A percentile compares a stretch with the other conserved stretches of the same genome.
Conservation (phyloP, 2,888 invertebrate genomes). For the Pasiphila rectangulata region DNA sequence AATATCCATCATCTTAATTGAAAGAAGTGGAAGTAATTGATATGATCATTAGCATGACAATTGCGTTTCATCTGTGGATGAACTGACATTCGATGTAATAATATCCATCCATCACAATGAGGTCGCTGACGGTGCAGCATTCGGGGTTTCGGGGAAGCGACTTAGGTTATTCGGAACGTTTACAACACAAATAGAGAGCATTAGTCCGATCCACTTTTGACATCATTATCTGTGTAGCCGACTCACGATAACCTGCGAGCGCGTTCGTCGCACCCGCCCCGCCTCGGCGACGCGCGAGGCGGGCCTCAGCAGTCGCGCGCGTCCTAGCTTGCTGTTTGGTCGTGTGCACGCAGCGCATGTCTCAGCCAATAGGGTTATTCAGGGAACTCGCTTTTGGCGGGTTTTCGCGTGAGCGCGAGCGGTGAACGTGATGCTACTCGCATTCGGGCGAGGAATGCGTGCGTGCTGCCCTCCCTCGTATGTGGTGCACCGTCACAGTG, state of each 20-base stretch:
- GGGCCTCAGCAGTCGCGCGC: conserved; percentile 70
- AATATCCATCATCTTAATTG: conserved; percentile 38
- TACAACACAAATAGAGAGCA: conserved; percentile 77
- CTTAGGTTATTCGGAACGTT: conserved; percentile 60
- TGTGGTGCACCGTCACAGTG: conserved; percentile 58
- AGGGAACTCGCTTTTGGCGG: conserved; percentile 73
- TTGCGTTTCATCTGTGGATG: conserved; percentile 38
- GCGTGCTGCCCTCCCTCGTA: conserved; percentile 58
- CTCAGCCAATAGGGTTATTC: conserved; percentile 49
- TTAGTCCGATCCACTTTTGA: conserved; percentile 80
- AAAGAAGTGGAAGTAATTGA: conserved; percentile 50
- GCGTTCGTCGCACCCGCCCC: conserved; percentile 68
- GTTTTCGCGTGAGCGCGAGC: conserved; percentile 64
- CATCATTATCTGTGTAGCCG: conserved; percentile 79
- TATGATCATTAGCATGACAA: conserved; percentile 51
- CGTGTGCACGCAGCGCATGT: conserved; percentile 47
- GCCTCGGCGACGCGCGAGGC: conserved; percentile 37
- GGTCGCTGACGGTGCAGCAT: conserved; percentile 52
- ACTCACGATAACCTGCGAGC: conserved; percentile 78
- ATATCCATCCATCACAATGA: conserved; percentile 36
- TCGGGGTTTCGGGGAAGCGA: conserved; percentile 35
- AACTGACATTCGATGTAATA: conserved; percentile 43
- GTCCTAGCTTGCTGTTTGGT: conserved; percentile 55
- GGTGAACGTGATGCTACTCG: conserved; percentile 64
- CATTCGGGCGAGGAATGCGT: conserved; percentile 66